Base-by-base conservation (phyloP, 2,113 vertebrate genomes). In the Cottus gobio region DNA sequence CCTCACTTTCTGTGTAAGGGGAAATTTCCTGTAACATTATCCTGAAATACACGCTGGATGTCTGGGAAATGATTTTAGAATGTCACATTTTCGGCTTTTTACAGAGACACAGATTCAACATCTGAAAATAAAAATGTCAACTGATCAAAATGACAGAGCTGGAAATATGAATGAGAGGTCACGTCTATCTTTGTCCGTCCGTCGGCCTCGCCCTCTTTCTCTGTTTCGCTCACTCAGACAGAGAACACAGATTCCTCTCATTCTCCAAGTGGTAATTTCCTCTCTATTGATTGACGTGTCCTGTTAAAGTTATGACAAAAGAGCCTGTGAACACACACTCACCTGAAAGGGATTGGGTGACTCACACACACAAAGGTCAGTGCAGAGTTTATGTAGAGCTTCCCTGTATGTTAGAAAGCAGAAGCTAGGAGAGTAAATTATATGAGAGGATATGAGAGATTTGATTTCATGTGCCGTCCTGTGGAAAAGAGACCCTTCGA, bases 231-330 rank as follows among this genome's bases (percentile, higher is more conserved):
- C 10, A 39, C 28, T 22, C 34, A 71, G 42, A 69, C 3, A 20
- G 52, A 70, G 54, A 79, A 78, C 64, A 87, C 61, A 80, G 87
- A 89, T 84, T 86, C 78, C 68, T 85, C 68, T 88, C 75, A 83
- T 77, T 85, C 80, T 77, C 66, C 75, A 75, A 92, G 80, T 71
- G 91, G 71, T 88, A 87, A 89, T 95, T 96, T 95, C 91, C 87
- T 92, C 82, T 83, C 28, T 68, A 86, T 24, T 91, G 85, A 93
- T 68, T 91, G 93, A 93, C 58, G 5, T 61, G 71, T 85, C 89
- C 87, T 84, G 85, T 91, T 92, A 89, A 93, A 93, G 44, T 89
- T 91, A 84, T 64, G 71, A 85, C 64, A 90, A 74, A 80, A 77
- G 91, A 71, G 12, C 18, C 85, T 87, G 61, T 76, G 86, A 83